phyloP scores from a whole-genome alignment of 53 echinoderm and acorn worm genomes.

The Astropecten irregularis region DNA sequence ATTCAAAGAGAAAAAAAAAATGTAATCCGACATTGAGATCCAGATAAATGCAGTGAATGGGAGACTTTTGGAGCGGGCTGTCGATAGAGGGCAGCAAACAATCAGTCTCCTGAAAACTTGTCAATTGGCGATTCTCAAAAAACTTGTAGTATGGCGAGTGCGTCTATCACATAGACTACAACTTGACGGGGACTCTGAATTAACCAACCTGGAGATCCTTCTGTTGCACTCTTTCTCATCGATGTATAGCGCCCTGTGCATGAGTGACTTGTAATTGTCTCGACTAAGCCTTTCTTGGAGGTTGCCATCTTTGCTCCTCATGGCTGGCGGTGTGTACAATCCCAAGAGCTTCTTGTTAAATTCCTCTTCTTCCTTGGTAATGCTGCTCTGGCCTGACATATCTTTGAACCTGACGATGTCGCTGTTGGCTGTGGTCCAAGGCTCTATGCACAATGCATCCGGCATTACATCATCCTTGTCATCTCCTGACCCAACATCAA shows the following conservation, averaged over 20 bases:
- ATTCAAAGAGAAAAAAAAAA: background rate
- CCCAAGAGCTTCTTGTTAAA: slow-evolving; percentile 21
- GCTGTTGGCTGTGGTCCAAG: slow-evolving; percentile 61
- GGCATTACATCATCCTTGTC: background rate
- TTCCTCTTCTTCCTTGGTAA: background rate
- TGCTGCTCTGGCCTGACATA: background rate
- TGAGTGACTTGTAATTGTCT: slow-evolving; percentile 71
- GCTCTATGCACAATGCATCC: background rate
- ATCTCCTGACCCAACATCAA: slow-evolving; percentile 14
- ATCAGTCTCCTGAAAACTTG: no score
- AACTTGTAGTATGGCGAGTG: background rate
- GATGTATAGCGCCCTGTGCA: slow-evolving; percentile 77
- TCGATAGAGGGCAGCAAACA: no score
- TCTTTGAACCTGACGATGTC: slow-evolving; percentile 40
- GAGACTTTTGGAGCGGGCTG: no score
- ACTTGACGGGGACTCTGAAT: background rate
- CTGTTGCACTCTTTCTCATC: slow-evolving; percentile 82
- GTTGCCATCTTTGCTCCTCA: slow-evolving; percentile 38
- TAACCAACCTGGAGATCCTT: slow-evolving; percentile 72
- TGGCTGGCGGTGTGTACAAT: slow-evolving; percentile 59
- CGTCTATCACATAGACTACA: no score
- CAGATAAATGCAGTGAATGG: no score
- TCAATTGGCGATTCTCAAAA: background rate
- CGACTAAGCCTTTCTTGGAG: slow-evolving; percentile 47
- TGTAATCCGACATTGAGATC: no score